phyloP scores from a whole-genome alignment of 2,113 vertebrate species.

The Elephas maximus region DNA sequence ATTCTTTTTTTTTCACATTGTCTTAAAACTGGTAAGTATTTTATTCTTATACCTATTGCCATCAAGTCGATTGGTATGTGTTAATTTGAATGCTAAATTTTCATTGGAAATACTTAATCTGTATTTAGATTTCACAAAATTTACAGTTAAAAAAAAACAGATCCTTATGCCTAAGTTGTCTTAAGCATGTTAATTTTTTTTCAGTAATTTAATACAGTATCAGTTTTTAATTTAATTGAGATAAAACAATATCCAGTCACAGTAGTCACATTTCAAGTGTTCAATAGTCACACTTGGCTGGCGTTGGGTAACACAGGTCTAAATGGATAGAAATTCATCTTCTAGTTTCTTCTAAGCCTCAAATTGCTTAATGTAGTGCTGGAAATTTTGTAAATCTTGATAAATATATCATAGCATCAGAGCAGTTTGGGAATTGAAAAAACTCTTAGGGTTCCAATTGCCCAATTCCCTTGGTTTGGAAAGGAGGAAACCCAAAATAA shows the following conservation, averaged over 20 bases:
- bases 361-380: background rate
- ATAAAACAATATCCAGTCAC: background rate
- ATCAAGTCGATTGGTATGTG: background rate
- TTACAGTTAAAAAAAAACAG: background rate
- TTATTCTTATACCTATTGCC: background rate
- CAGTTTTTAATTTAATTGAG: conserved; percentile 16
- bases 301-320: background rate
- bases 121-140: conserved; percentile 12
- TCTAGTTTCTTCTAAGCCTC: background rate
- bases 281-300: background rate
- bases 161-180: conserved; percentile 8
- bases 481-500: background rate
- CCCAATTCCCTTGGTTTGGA: background rate
- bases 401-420: background rate
- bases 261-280: background rate
- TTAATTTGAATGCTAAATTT: conserved; percentile 9
- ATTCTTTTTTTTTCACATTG: background rate
- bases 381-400: background rate
- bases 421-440: background rate
- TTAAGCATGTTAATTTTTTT: conserved; percentile 14
- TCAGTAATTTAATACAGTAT: background rate
- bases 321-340: background rate
- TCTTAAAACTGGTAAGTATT: background rate
- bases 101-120: conserved; percentile 4
- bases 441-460: background rate